Conservation (phyloP, 2,888 invertebrate species). For the Cheilosia grossa region DNA sequence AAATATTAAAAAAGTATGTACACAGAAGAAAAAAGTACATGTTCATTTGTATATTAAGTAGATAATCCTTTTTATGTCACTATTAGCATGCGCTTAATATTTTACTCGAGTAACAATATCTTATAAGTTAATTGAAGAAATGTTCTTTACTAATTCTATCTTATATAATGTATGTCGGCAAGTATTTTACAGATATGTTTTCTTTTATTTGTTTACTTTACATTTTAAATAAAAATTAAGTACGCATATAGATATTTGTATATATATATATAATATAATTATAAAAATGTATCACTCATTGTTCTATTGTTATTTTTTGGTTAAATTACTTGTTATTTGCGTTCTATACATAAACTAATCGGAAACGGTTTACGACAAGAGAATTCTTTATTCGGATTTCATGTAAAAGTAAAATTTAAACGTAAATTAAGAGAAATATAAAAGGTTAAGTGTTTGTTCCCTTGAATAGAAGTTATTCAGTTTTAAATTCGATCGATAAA, state of each 20-base stretch:
- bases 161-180: constrained; percentile 44
- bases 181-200: constrained; percentile 67
- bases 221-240: constrained; percentile 68
- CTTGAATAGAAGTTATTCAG: constrained; percentile 35
- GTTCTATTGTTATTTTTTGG: constrained; percentile 74
- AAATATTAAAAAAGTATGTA: constrained; percentile 55
- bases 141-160: constrained; percentile 42
- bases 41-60: background rate
- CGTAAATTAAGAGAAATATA: constrained; percentile 15
- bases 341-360: constrained; percentile 17
- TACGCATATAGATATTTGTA: constrained; percentile 28
- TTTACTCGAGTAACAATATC: constrained; percentile 17
- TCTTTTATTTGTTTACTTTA: constrained; percentile 23
- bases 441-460: constrained; percentile 27
- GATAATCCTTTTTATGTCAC: constrained; percentile 1
- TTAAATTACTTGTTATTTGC: constrained; percentile 63
- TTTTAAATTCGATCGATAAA: constrained; percentile 61
- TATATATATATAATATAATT: constrained; percentile 19
- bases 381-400: constrained; percentile 48
- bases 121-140: constrained; percentile 3
- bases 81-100: constrained; percentile 1
- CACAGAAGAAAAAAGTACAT: constrained; percentile 34
- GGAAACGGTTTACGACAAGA: constrained; percentile 71
- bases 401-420: constrained; percentile 6
- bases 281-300: constrained; percentile 74